Conservation (phyloP, 2,797 vertebrate species). For the Chrosomus eos region DNA sequence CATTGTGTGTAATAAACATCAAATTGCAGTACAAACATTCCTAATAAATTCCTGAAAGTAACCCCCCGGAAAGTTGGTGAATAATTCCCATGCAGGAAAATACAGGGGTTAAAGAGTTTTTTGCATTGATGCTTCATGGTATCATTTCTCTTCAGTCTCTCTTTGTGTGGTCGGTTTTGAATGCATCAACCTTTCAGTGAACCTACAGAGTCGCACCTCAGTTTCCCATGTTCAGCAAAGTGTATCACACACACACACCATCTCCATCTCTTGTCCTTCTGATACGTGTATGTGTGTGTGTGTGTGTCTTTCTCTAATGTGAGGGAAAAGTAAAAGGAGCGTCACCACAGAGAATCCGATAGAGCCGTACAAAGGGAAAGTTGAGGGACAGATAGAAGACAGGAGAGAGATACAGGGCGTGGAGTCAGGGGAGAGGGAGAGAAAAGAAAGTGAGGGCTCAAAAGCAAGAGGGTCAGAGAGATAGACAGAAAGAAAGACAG, state of each 20-base stretch:
- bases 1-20: not conserved
- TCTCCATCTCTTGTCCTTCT: slow-evolving; percentile 36
- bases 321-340: slow-evolving; percentile 38
- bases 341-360: slow-evolving; percentile 29
- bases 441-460: slow-evolving; percentile 40
- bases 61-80: not conserved
- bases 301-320: slow-evolving; percentile 42
- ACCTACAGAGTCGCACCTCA: slow-evolving; percentile 58
- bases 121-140: slow-evolving; percentile 10
- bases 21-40: not conserved
- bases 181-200: slow-evolving; percentile 47
- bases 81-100: not conserved
- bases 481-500: slow-evolving; percentile 51
- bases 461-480: slow-evolving; percentile 47
- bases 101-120: not conserved
- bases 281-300: slow-evolving; percentile 35
- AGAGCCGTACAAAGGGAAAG: slow-evolving; percentile 26
- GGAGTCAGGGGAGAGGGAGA: slow-evolving; percentile 48
- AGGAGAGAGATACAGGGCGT: slow-evolving; percentile 37
- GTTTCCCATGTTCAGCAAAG: slow-evolving; percentile 61
- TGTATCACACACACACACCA: slow-evolving; percentile 30
- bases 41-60: not conserved
- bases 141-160: slow-evolving; percentile 33
- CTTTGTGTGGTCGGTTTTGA: slow-evolving; percentile 47
- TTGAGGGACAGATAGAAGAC: slow-evolving; percentile 36